Evolutionary conservation across 1,140 invertebrate genomes (phyloP), one percentile per base, ranked within the genome.

Genomic region (Neelides sp.): DNA sequence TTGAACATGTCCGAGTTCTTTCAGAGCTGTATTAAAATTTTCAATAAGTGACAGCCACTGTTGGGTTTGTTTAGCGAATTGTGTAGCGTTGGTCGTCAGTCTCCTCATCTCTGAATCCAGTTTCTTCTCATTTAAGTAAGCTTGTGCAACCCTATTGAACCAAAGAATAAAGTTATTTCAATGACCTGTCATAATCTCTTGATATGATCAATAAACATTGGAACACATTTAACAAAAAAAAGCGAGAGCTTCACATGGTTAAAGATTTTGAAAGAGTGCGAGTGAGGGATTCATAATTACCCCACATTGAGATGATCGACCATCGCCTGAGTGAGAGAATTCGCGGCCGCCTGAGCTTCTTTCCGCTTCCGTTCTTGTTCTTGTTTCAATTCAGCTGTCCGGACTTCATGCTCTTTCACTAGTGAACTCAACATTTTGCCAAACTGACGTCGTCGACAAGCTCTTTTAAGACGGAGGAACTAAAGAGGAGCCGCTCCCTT

Each of bases 1-100:
- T 68, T 98, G 91, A 7, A 95, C 92, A 76, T 99, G 93, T 12
- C 95, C 95, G 40, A 99, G 79, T 75, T 98, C 93, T 75, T 98
- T 98, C 0, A 98, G 68, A 1, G 91, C 83, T 66, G 87, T 84
- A 59, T 92, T 97, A 62, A 98, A 95, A 50, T 83, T 85, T 67
- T 98, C 92, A 3, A 98, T 85, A 26, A 98, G 71, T 59, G 80
- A 80, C 1, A 98, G 67, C 94, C 94, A 98, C 61, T 94, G 89
- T 59, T 91, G 82, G 2, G 91, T 95, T 69, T 97, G 90, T 71
- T 94, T 95, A 0, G 90, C 81, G 72, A 98, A 96, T 64, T 89
- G 87, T 17, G 83, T 80, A 13, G 92, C 89, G 68, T 89, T 94
- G 52, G 82, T 78, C 63, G 97, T 91, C n/a, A 98, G 70, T 56